Evolutionary conservation across 1,140 invertebrate species (phyloP), one percentile per base, ranked within the genome.

Genomic region (Temnothorax curvispinosus): DNA sequence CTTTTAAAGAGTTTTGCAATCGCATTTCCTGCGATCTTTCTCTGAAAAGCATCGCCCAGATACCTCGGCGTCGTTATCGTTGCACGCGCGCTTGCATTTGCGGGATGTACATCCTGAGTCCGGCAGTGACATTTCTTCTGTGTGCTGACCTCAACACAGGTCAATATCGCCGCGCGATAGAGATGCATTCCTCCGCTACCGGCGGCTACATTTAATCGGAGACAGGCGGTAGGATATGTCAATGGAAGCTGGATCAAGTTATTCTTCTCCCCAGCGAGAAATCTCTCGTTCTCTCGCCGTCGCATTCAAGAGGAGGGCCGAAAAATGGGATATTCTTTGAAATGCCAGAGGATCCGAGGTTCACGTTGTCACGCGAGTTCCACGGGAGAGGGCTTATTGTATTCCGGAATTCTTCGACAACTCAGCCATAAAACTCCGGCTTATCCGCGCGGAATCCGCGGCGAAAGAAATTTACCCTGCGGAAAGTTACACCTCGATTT

Each of bases 401-500:
- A 71, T 82, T 85, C 18, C 15, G 38, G 71, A 82, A 86, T 90
- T 77, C 75, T 72, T 47, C 35, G 56, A 62, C 8, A 87, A 87
- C 62, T 74, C 32, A 50, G n/a, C 67, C 75, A 74, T 89, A 89
- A 92, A 92, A 91, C 58, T 74, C 21, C 74, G 87, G 65, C 91
- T 92, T 94, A 94, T 93, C 93, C 64, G 27, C 54, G 72, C 18
- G 60, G 44, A 86, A 65, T 92, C 62, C 47, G 47, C 75, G 64
- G 69, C 35, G 58, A 47, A 69, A 88, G 76, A 81, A 86, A 62
- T 75, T 77, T 44, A 65, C 85, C 74, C 41, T 50, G 38, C 18
- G 85, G 78, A 91, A 91, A 93, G 92, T 93, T 92, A 92, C 91
- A 88, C 86, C 81, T 60, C 18, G 67, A 47, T 90, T 91, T 47